Percentiles rank a stretch among this genome's conserved stretches.
Conservation (phyloP, 1,140 invertebrate genomes). For the Idris sp. region DNA sequence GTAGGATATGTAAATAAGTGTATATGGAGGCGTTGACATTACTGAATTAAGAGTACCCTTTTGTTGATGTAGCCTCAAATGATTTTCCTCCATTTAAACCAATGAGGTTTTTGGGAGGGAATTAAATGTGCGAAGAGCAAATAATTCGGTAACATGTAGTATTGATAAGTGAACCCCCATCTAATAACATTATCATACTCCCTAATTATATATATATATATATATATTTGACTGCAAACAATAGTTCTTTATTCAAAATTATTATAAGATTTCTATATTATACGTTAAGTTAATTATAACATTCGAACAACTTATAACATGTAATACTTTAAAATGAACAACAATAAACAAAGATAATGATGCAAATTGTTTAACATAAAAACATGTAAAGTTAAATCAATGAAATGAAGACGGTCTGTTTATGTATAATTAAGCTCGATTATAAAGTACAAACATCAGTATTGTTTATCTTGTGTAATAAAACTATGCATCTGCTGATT, state of each 20-base stretch:
- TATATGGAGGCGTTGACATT: conserved; percentile 30
- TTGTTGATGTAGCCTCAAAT: conserved; percentile 29
- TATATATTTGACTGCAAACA: no score
- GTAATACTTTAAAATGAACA: no score
- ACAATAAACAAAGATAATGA: neutral
- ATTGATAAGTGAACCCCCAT: no score
- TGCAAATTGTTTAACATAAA: neutral
- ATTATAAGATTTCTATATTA: no score
- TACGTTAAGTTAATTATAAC: no score
- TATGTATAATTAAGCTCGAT: conserved; percentile 43
- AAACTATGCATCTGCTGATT: conserved; percentile 35
- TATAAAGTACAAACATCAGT: conserved; percentile 31
- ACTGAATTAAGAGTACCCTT: conserved; percentile 28
- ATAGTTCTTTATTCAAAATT: no score
- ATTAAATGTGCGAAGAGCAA: conserved; percentile 16
- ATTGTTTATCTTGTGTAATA: conserved; percentile 36
- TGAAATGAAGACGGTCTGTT: conserved; percentile 16
- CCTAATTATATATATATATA: no score
- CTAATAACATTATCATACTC: no score
- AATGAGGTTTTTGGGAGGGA: conserved; percentile 18
- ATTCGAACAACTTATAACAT: no score
- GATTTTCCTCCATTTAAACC: conserved; percentile 36
- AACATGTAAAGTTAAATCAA: conserved; percentile 6
- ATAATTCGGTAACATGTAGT: conserved; percentile 9
- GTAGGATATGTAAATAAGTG: no score